Base-by-base conservation (phyloP, 1,140 invertebrate species). In the Cotesia typhae region DNA sequence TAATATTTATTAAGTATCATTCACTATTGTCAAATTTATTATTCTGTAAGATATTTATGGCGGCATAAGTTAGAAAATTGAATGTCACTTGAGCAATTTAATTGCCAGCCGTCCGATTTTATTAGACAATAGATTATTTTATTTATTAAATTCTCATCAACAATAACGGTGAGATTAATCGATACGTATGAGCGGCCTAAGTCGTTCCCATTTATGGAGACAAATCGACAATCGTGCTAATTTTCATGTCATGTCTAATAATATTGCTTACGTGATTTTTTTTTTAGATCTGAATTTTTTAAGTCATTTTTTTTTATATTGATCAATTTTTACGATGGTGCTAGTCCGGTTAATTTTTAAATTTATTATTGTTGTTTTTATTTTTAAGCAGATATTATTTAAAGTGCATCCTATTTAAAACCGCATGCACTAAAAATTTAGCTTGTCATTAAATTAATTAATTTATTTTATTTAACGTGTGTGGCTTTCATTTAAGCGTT, bases 1-100 rank as follows among this genome's bases (percentile, higher is more conserved):
- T 36, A 3, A n/a, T 66, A 71, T 72, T 67, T 67, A 71, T 70
- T 67, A 66, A 52, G 5, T 71, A 67, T 51, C 12, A 14, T n/a
- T 9, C 35, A 20, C 7, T 72, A 10, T 28, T 17, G 17, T 53
- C 17, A 47, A 51, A n/a, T 36, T 64, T 35, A 59, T 20, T 14
- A 51, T 14, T 67, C 9, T n/a, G 9, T 38, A 9, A 41, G 4
- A 55, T 37, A n/a, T 69, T 61, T 28, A 10, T 35, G 5, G 47
- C 28, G 9, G 10, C 14, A 10, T 63, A 4, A 63, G 28, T 12
- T 17, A 51, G n/a, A 12, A 28, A 28, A 47, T 4, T 35, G 4
- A 20, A 69, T 12, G 1, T 37, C 14, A 12, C 3, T 69, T 28
- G 35, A 3, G 12, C 4, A 36, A 35, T 55, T 14, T 57, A 37